A percentile compares a stretch with the other conserved stretches of the same genome.
These are phyloP conservation scores for Deroptyus accipitrinus DNA, from an alignment of 2,113 vertebrate genomes.

Conservation along the genomic window DNA sequence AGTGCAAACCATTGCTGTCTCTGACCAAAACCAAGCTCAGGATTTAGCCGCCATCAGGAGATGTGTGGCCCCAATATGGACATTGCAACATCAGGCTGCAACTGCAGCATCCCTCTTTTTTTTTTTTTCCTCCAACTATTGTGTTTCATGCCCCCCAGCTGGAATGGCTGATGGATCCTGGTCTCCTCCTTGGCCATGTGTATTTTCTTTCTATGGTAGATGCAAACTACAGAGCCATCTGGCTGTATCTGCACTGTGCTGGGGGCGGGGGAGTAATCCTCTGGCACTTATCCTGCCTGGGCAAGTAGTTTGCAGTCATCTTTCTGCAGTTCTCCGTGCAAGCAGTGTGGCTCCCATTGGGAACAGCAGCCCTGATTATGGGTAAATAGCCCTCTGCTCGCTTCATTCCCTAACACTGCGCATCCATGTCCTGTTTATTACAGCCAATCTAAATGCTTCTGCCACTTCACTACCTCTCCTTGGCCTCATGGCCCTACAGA, in stretches of 20 bases:
- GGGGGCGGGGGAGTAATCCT: neutral
- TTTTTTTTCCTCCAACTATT: neutral
- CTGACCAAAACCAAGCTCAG: neutral
- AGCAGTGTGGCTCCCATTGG: neutral
- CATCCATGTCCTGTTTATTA: neutral
- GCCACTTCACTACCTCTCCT: neutral
- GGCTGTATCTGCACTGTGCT: neutral
- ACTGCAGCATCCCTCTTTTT: neutral
- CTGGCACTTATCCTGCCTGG: neutral
- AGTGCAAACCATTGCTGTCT: neutral
- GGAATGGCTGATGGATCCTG: neutral
- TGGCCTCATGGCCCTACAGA: neutral
- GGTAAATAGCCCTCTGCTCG: neutral
- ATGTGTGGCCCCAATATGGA: neutral
- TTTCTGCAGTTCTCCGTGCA: neutral
- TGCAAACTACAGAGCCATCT: conserved; percentile 24
- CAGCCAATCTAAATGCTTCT: neutral
- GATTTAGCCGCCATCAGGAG: neutral
- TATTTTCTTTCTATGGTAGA: neutral
- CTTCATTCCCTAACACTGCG: neutral
- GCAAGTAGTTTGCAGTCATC: neutral
- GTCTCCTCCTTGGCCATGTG: neutral
- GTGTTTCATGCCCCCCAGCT: neutral
- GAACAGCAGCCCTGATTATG: neutral
- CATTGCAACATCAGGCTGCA: neutral